Percentiles rank a stretch among this genome's conserved stretches.
phyloP scores from a whole-genome alignment of 2,797 vertebrate genomes.

The Perodicticus potto region DNA sequence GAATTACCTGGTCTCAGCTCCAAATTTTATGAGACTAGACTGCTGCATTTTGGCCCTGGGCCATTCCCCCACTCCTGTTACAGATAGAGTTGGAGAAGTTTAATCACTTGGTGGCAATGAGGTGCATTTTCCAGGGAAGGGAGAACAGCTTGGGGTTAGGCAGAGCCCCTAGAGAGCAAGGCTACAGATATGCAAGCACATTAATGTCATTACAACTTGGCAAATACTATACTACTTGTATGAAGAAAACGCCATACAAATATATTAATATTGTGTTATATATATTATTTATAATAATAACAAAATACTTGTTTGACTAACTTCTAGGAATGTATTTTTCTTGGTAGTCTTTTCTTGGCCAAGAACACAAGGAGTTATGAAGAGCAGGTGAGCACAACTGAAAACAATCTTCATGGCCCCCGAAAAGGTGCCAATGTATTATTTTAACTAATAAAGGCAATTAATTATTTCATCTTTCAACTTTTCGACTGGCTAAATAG shows the following conservation, averaged over 20 bases:
- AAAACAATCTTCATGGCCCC: not conserved
- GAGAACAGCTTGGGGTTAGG: not conserved
- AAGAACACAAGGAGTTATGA: not conserved
- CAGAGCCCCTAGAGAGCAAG: not conserved
- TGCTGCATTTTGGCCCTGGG: not conserved
- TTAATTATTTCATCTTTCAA: not conserved
- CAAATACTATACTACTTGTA: not conserved
- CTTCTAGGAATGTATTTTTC: not conserved
- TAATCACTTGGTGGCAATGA: not conserved
- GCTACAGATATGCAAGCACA: not conserved
- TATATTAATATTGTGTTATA: not conserved
- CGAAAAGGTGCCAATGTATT: not conserved
- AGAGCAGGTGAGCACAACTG: not conserved
- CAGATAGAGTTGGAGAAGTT: not conserved
- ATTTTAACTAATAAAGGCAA: not conserved
- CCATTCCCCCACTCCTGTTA: not conserved
- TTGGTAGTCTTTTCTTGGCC: not conserved
- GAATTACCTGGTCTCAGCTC: not conserved
- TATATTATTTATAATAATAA: too few relatives aligned
- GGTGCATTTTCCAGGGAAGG: not conserved
- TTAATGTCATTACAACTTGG: not conserved
- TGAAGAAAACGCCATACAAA: not conserved
- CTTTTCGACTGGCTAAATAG: not conserved
- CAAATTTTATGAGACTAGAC: not conserved
- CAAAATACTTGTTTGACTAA: not conserved